Base-by-base conservation (phyloP, 1,140 invertebrate genomes). In the Dendroctonus valens region DNA sequence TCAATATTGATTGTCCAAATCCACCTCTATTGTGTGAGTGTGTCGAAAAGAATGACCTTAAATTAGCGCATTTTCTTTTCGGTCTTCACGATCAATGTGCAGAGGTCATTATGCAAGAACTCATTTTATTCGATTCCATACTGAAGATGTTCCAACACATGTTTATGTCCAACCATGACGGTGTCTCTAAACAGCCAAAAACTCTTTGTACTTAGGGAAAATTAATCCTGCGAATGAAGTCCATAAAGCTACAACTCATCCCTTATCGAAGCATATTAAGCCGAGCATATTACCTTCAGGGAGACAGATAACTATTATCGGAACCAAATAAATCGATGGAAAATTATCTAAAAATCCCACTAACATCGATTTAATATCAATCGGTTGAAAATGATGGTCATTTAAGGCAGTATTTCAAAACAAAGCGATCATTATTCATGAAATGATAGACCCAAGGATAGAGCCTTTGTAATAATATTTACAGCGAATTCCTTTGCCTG, bases 381-480 rank as follows among this genome's bases (percentile, higher is more conserved):
- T 52, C 15, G 15, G 15, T 8, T 37, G 15, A 12, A 52, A 52
- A 52, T 46, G 42, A 52, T 5, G 39, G 38, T 58, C 42, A 58
- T 42, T 58, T 42, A 42, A 14, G 40, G 54, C 54, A 41, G 42
- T 58, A 42, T 58, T 44, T 41, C 54, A 44, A 58, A n/a, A 41
- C 54, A 58, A 58, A 58, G 54, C 42, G 41, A 58, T 58, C 54
- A 58, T 58, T 58, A 58, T 58, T 58, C 41, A 58, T 41, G 12
- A 14, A 58, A 58, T 12, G 54, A 11, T 58, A 42, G 41, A 58
- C 6, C 54, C 54, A 58, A 58, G 2, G 54, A 11, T 58, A 42
- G 41, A 58, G 42, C 54, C 54, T 58, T 58, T 50, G 58, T 26
- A 59, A 49, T 39, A 59, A 59, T 59, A 59, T 59, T 59, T 50